Conservation (phyloP, 2,888 invertebrate genomes). For the Colletes collaris region DNA sequence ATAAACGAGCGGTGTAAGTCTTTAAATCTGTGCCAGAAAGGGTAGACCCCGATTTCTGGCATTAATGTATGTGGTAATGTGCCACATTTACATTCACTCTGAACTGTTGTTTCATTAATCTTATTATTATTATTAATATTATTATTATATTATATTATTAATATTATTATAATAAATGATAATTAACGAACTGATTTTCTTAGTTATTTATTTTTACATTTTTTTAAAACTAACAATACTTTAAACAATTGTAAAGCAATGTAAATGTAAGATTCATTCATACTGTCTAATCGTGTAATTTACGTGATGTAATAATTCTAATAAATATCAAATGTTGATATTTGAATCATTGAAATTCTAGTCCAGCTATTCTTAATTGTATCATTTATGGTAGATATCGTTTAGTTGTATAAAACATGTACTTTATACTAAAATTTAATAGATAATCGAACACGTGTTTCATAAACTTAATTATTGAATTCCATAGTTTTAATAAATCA, state of each 20-base stretch:
- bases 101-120: slow-evolving; percentile 65
- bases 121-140: slow-evolving; percentile 58
- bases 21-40: slow-evolving; percentile 60
- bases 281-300: background rate
- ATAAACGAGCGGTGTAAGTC: slow-evolving; percentile 50
- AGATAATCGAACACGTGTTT: too few species aligned
- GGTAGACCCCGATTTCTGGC: slow-evolving; percentile 68
- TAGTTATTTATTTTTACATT: slow-evolving; percentile 18
- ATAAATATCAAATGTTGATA: background rate
- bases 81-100: slow-evolving; percentile 45
- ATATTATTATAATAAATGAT: slow-evolving; percentile 61
- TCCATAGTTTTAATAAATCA: background rate
- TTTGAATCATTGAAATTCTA: background rate
- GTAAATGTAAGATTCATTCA: too few species aligned
- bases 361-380: background rate
- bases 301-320: background rate
- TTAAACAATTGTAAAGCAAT: too few species aligned
- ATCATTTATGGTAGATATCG: background rate
- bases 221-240: too few species aligned
- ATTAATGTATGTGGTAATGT: slow-evolving; percentile 36
- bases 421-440: too few species aligned
- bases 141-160: slow-evolving; percentile 57
- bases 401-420: too few species aligned
- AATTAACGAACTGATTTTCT: slow-evolving; percentile 41
- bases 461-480: too few species aligned